These are phyloP conservation scores for Cromileptes altivelis DNA, from an alignment of 2,113 vertebrate species.

Conservation along the genomic window DNA sequence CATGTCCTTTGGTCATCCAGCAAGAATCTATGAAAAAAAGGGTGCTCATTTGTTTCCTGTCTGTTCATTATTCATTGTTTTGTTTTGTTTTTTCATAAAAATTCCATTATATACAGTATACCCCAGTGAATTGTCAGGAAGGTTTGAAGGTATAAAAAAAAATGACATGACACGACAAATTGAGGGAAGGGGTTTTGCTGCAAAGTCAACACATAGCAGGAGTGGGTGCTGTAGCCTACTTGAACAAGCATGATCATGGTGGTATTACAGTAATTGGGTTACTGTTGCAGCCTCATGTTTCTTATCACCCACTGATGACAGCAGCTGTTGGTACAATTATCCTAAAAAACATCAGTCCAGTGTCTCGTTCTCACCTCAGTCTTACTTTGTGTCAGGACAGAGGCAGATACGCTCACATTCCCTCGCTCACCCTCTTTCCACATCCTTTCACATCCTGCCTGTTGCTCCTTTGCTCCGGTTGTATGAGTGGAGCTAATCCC, in stretches of 20 bases:
- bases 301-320: neutral
- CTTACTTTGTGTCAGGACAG: slow-evolving; percentile 8
- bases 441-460: slow-evolving; percentile 70
- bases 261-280: slow-evolving; percentile 8
- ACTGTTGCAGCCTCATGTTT: neutral
- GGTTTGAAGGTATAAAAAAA: no score
- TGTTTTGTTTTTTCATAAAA: no score
- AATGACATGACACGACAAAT: no score
- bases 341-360: neutral
- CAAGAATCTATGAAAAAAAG: no score
- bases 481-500: slow-evolving; percentile 71
- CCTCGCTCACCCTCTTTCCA: slow-evolving; percentile 6
- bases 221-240: neutral
- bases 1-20: no score
- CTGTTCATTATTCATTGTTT: no score
- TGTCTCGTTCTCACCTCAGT: slow-evolving; percentile 17
- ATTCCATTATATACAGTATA: no score
- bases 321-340: neutral
- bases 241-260: neutral
- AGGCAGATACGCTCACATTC: neutral
- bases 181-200: no score
- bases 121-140: no score
- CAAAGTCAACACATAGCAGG: neutral
- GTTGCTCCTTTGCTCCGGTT: slow-evolving; percentile 70
- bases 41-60: no score